Base-by-base conservation (phyloP, 92 coral and sea anemone species). In the Parazoanthus atlanticus region DNA sequence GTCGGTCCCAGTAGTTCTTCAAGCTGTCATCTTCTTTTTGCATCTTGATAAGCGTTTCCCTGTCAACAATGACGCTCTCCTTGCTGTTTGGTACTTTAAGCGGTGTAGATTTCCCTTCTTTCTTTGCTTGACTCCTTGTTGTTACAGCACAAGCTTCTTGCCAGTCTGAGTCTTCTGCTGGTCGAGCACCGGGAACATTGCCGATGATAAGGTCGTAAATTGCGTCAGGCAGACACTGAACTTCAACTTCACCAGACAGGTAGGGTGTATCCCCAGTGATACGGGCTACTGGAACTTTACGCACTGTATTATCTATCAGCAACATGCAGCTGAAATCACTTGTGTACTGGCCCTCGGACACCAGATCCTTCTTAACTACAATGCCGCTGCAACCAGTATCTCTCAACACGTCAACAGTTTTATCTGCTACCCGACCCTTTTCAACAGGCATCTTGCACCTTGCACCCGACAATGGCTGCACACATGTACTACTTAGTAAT, bases 351-450 rank as follows among this genome's bases (percentile, higher is more conserved):
- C 91, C 94, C 52, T 91, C 91, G 0, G 82, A n/a, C 1, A 89
- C 90, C 4, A 89, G 88, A 1, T 80, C 84, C 64, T 81, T 91
- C 86, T 84, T 89, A 0, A 90, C 89, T 2, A 92, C 94, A 30
- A 94, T 84, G 16, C 93, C 94, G 85, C 96, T 90, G 32, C 94
- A 92, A 3, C 96, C 93, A 81, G 91, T 94, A 58, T 90, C 94
- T 61, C 95, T 81, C 26, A 89, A 73, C 8, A 83, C 80, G 33
- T 89, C 82, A 1, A 93, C 89, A 70, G 28, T 29, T 16, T 88
- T 84, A 16, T 75, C 91, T 6, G 86, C 92, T 3, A 91, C 82
- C 47, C 80, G 40, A 0, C 96, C 90, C 36, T 79, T 90, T 1
- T 85, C 80, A 2, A 93, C 95, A 0, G 93, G 91, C 92, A 80